These are phyloP conservation scores for Halichoeres trimaculatus DNA, from an alignment of 2,113 vertebrate genomes.

Conservation along the genomic window DNA sequence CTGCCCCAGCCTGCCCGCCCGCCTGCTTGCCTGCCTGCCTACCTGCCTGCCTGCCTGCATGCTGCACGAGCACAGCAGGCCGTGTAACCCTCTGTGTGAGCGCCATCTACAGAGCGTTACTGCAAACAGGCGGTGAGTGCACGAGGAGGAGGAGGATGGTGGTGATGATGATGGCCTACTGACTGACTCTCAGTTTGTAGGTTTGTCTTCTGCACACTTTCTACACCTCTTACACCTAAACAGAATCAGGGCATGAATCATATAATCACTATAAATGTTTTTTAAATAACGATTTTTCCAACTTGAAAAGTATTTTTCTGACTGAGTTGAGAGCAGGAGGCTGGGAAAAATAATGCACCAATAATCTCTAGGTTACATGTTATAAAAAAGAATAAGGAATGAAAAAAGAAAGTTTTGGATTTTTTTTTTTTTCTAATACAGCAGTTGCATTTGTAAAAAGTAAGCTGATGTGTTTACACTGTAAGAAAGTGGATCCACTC, in stretches of 20 bases:
- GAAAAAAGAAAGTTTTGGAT: neutral
- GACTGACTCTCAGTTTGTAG: conserved; percentile 57
- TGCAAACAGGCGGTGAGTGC: conserved; percentile 53
- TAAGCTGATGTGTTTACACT: neutral
- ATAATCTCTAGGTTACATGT: neutral
- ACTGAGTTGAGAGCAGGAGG: neutral
- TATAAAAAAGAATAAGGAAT: neutral
- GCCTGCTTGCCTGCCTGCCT: conserved; percentile 11
- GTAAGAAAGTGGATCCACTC: neutral
- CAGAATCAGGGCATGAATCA: too few species aligned
- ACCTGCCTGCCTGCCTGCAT: neutral
- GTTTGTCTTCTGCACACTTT: conserved; percentile 38
- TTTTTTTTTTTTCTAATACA: neutral
- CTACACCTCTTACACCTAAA: conserved; percentile 23
- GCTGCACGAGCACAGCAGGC: conserved; percentile 34
- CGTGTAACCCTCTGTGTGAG: conserved; percentile 78
- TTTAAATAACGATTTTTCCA: neutral
- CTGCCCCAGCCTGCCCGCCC: conserved; percentile 32
- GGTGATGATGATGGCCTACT: conserved; percentile 57
- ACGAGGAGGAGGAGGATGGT: conserved; percentile 16
- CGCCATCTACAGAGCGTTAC: conserved; percentile 90
- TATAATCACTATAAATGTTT: neutral
- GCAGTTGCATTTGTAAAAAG: neutral
- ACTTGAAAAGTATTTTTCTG: neutral
- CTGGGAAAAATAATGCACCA: neutral